phyloP scores from a whole-genome alignment of 92 coral and sea anemone genomes.

The Epizoanthus fatuus region DNA sequence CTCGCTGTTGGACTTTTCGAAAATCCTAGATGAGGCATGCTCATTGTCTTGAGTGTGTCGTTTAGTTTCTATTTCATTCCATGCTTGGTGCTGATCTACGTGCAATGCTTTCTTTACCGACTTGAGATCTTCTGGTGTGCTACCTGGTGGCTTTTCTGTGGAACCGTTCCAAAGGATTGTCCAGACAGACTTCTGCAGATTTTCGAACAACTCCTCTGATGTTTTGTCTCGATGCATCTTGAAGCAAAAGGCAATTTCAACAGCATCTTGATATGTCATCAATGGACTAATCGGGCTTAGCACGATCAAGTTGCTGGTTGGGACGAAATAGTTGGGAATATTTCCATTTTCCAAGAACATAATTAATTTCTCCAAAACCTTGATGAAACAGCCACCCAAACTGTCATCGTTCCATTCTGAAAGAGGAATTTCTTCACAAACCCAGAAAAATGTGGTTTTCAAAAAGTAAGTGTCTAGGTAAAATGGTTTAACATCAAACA shows the following conservation, averaged over 20 bases:
- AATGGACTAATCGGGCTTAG: not conserved
- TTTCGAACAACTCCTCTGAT: not conserved
- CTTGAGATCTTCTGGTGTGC: not conserved
- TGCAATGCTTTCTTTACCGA: not conserved
- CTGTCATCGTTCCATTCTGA: conserved; percentile 38
- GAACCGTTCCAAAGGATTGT: not conserved
- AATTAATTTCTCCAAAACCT: conserved; percentile 6
- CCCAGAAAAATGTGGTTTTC: conserved; percentile 30
- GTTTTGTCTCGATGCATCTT: not conserved
- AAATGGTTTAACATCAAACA: not conserved
- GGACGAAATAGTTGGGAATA: conserved; percentile 12
- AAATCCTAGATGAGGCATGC: no score
- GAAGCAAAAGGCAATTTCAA: not conserved
- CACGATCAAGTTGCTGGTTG: not conserved
- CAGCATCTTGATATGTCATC: not conserved
- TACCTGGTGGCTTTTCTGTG: not conserved
- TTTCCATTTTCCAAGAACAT: not conserved
- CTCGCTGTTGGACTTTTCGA: no score
- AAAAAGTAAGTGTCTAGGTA: not conserved
- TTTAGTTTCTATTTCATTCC: not conserved
- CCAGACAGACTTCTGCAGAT: not conserved
- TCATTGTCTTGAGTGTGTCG: no score
- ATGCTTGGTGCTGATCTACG: not conserved
- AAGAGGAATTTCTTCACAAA: conserved; percentile 21
- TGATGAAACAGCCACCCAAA: conserved; percentile 14